Conservation (phyloP, 2,113 vertebrate species). For the Brachypteracias leptosomus region DNA sequence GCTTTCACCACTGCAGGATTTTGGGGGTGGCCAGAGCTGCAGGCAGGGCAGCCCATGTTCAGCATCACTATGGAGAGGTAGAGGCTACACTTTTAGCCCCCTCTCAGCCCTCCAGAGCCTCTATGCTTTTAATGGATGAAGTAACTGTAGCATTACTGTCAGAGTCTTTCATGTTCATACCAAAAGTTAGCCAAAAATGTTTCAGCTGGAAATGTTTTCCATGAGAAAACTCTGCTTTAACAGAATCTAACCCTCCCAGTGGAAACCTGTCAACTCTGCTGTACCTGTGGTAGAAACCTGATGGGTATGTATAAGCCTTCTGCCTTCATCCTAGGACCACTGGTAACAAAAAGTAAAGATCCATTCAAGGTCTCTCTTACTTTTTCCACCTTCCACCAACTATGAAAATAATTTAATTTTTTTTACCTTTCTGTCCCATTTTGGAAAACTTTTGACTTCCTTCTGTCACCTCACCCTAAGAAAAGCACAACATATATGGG, state of each 20-base stretch:
- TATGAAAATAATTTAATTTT: not conserved
- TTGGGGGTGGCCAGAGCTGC: not conserved
- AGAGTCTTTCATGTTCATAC: not conserved
- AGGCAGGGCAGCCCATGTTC: not conserved
- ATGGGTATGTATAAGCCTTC: not conserved
- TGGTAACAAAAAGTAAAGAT: not conserved
- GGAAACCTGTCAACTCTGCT: not conserved
- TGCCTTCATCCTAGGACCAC: not conserved
- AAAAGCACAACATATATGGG: not conserved
- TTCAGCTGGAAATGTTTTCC: conserved; percentile 6
- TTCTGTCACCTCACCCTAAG: not conserved
- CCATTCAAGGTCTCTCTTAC: not conserved
- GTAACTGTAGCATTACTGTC: not conserved
- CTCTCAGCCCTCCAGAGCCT: not conserved
- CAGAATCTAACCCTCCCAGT: not conserved
- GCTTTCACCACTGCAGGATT: not conserved
- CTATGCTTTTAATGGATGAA: not conserved
- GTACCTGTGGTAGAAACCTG: not conserved
- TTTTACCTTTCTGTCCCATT: not conserved
- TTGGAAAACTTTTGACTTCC: not conserved
- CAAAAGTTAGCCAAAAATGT: not conserved
- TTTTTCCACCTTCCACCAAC: not conserved
- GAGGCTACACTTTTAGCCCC: not conserved
- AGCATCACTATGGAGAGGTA: not conserved
- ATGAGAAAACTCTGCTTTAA: not conserved